A percentile compares a stretch with the other conserved stretches of the same genome.
phyloP scores from a whole-genome alignment of 2,113 vertebrate species.

The Cephalopterus ornatus region DNA sequence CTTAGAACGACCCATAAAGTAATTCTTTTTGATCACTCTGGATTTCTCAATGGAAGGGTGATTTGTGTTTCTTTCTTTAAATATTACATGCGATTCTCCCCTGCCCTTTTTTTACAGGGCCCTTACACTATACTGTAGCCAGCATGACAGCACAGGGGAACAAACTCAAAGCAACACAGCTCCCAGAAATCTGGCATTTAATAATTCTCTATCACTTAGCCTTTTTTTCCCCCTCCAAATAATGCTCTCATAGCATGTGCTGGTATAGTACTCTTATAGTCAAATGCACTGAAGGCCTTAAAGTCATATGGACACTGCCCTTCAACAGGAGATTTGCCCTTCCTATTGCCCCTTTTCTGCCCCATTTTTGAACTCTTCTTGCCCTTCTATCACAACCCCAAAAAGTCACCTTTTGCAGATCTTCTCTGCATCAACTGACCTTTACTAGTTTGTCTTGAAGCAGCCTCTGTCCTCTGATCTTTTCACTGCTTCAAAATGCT shows the following conservation, averaged over 20 bases:
- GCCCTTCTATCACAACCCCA: background rate
- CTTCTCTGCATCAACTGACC: background rate
- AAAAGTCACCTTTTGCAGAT: background rate
- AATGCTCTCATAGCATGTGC: background rate
- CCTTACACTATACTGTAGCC: background rate
- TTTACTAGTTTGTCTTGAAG: background rate
- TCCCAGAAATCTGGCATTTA: background rate
- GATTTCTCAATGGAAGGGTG: background rate
- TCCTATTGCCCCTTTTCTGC: background rate
- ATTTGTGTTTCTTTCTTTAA: background rate
- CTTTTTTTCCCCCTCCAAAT: background rate
- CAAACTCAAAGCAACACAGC: background rate
- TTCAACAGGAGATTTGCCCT: background rate
- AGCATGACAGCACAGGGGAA: background rate
- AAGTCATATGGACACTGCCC: background rate
- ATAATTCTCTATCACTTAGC: background rate
- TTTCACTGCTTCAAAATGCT: background rate
- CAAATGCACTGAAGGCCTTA: background rate
- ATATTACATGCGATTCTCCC: accelerated
- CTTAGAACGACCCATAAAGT: background rate
- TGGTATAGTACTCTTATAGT: background rate
- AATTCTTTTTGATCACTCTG: background rate
- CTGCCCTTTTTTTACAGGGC: background rate
- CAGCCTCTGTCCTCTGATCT: background rate
- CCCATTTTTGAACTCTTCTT: background rate